Conservation (phyloP, 1,140 invertebrate genomes). For the Pseudachorutes palmiensis region DNA sequence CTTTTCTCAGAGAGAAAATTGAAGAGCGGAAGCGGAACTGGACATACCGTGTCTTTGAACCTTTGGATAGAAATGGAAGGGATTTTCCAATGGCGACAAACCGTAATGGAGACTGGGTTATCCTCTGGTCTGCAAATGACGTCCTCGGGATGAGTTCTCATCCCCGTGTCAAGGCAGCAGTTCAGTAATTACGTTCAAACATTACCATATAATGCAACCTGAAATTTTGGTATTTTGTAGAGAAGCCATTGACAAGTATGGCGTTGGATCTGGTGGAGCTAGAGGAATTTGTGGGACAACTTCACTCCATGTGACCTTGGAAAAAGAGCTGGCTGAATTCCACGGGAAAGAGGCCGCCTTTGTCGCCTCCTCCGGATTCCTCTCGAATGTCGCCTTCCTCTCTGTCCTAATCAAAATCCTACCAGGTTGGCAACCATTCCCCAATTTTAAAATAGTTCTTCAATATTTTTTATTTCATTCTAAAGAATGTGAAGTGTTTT, state of each 20-base stretch:
- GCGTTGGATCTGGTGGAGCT: slow-evolving; percentile 92
- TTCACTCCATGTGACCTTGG: slow-evolving; percentile 77
- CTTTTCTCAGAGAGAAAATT: too few relatives aligned
- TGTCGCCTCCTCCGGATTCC: slow-evolving; percentile 94
- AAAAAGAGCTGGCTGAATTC: slow-evolving; percentile 71
- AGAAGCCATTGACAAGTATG: slow-evolving; percentile 70
- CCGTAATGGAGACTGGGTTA: too few relatives aligned
- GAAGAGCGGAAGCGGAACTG: too few relatives aligned
- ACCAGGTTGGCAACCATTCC: slow-evolving; percentile 51
- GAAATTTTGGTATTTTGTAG: slow-evolving; percentile 40
- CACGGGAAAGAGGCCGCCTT: slow-evolving; percentile 88
- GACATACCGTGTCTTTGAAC: too few relatives aligned
- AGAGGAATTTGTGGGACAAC: slow-evolving; percentile 96
- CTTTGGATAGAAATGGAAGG: too few relatives aligned
- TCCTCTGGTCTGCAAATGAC: slow-evolving; percentile 97
- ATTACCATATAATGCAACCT: not conserved
- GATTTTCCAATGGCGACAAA: too few relatives aligned
- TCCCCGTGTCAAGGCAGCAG: slow-evolving; percentile 71
- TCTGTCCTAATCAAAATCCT: slow-evolving; percentile 80
- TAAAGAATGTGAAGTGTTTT: slow-evolving; percentile 79
- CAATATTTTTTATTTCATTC: slow-evolving; percentile 6
- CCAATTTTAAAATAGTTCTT: not conserved
- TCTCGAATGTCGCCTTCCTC: slow-evolving; percentile 93
- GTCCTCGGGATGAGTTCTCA: slow-evolving; percentile 92
- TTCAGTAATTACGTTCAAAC: slow-evolving; percentile 48